Base-by-base conservation (phyloP, 2,888 invertebrate species). In the Epistrophe eligans region DNA sequence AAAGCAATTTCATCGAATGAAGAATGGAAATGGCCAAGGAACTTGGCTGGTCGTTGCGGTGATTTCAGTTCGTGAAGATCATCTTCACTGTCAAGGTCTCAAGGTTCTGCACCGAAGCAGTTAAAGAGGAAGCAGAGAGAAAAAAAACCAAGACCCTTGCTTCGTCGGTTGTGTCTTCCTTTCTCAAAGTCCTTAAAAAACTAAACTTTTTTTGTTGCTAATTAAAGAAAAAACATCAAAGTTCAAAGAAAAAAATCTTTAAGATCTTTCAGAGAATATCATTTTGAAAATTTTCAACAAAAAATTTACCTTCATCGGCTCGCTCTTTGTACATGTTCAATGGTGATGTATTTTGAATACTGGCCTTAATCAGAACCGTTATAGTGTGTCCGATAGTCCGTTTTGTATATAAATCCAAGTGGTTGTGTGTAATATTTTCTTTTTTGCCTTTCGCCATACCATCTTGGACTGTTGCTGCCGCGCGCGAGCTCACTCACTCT, bases 11-110 rank as follows among this genome's bases (percentile, higher is more conserved):
- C 67, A 73, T 32, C 83, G 72, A 87, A 74, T 76, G 79, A 83
- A 87, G 87, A 87, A 87, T 90, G 89, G 89, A 89, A 90, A 90
- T 90, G 91, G 89, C 90, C 90, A 90, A 91, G 90, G 91, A 90
- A 90, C 88, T 90, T 91, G 90, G 90, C 90, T 90, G 88, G 88
- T 88, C 89, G 85, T 85, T 88, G 84, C 85, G 89, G 87, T 89
- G 84, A 88, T 88, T 90, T 91, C 91, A 93, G 92, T 92, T 90
- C 91, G 90, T 90, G 91, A 91, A 91, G 90, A 92, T 91, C 92
- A 90, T 92, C 93, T 91, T 92, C 93, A 93, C 93, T 93, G 93
- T 93, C 93, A 93, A 93, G 93, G 93, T 93, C 93, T 92, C 91
- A 91, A 91, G 77, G 91, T 92, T 91, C 91, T 77, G 71, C 58